These are phyloP conservation scores for Dioctria linearis DNA, from an alignment of 2,888 invertebrate species.

Conservation along the genomic window DNA sequence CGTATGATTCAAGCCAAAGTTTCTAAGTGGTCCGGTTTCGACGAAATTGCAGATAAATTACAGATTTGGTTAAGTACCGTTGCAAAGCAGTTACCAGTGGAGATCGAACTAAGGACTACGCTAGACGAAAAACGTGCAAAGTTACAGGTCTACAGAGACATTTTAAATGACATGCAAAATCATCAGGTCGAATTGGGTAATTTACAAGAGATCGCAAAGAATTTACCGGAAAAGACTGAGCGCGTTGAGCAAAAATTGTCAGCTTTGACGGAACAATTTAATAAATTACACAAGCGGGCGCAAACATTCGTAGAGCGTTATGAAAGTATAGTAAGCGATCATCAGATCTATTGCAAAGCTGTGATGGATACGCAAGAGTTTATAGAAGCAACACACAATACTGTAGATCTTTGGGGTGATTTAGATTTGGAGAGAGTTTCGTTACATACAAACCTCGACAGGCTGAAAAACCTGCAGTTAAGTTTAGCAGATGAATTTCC, in stretches of 20 bases:
- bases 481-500: slow-evolving; percentile 89
- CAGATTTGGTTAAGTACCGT: slow-evolving; percentile 84
- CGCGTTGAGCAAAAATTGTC: slow-evolving; percentile 81
- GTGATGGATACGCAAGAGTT: slow-evolving; percentile 90
- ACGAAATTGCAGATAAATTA: slow-evolving; percentile 86
- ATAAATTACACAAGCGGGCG: slow-evolving; percentile 78
- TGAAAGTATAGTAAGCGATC: slow-evolving; percentile 89
- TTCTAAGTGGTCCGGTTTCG: slow-evolving; percentile 91
- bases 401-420: slow-evolving; percentile 87
- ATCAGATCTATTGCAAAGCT: slow-evolving; percentile 90
- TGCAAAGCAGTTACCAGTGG: slow-evolving; percentile 82
- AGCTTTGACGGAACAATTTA: slow-evolving; percentile 81
- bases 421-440: slow-evolving; percentile 87
- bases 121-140: slow-evolving; percentile 93
- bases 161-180: slow-evolving; percentile 86
- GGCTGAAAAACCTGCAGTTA: slow-evolving; percentile 84
- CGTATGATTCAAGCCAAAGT: slow-evolving; percentile 88
- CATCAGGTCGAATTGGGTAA: slow-evolving; percentile 90
- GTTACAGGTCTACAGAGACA: slow-evolving; percentile 85
- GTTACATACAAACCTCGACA: slow-evolving; percentile 88
- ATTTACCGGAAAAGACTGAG: slow-evolving; percentile 84
- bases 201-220: slow-evolving; percentile 84
- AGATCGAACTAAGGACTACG: slow-evolving; percentile 86
- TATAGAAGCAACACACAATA: slow-evolving; percentile 87
- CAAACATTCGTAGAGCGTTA: slow-evolving; percentile 87